Base-by-base conservation (phyloP, 2,113 vertebrate species). In the Larimichthys crocea region DNA sequence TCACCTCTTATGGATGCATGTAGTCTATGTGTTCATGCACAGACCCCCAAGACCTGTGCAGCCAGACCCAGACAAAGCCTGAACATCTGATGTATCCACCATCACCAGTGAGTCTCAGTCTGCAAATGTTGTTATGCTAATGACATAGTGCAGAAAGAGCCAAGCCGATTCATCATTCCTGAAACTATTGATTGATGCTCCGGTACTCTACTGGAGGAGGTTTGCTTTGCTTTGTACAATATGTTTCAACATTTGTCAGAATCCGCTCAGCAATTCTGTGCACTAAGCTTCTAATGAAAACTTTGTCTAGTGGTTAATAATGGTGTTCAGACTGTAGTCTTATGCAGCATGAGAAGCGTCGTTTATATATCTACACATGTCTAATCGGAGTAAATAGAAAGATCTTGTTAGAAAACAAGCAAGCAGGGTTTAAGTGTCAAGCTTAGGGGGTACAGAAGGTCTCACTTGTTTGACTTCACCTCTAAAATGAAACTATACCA, bases 131-230 rank as follows among this genome's bases (percentile, higher is more conserved):
- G 6, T 24, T 64, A 69, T 60, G 29, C 15, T 61, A 55, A 60
- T 72, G 11, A 76, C 53, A 4, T 16, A 80, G 15, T 65, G 50
- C 14, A 50, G 56, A 42, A 63, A 14, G 53, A 53, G 76, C 81
- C 78, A 73, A 80, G 78, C 24, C 73, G 62, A 83, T 86, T 80
- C 52, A 88, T 80, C 65, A 86, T 83, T 73, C 68, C 65, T 24
- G 59, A 60, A 68, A 73, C 29, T 72, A 85, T 62, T 80, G 86
- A 88, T 67, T 71, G 62, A 72, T 74, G 29, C 61, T 61, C 71
- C 70, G 82, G 74, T 86, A 66, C 17, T 61, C 31, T 35, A 31
- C 50, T 19, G n/a, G 44, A 50, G 17, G 24, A 63, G 74, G 63
- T 77, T 82, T 50, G 5, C 74, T 44, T 82, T 66, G 69, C 42